Evolutionary conservation across 1,140 invertebrate genomes (phyloP).

Genomic region (Eurosta solidaginis): DNA sequence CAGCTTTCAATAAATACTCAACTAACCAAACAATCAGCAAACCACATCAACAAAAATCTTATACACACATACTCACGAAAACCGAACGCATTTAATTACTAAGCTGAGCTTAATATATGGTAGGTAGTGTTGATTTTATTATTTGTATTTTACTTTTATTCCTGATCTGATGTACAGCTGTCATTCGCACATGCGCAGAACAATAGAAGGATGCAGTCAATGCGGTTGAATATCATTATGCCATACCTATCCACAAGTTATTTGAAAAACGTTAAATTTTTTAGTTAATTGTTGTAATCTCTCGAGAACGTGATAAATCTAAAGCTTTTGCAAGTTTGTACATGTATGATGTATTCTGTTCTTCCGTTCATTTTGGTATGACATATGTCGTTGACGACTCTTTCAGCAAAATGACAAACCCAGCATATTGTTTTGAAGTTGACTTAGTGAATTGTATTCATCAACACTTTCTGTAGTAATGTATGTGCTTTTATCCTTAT

Average conservation of each 20-base stretch:
- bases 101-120: no score
- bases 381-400: background rate
- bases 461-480: no score
- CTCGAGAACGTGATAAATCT: background rate
- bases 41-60: no score
- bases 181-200: background rate
- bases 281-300: background rate
- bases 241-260: no score
- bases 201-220: background rate
- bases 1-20: background rate
- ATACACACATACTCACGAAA: no score
- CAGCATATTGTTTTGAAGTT: background rate
- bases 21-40: background rate
- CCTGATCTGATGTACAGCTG: background rate
- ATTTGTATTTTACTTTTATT: no score
- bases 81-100: no score
- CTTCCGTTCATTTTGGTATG: background rate
- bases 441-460: background rate
- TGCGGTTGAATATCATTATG: no score
- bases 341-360: background rate
- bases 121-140: no score
- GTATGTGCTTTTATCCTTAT: no score
- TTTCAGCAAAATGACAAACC: background rate
- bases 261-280: slow-evolving; percentile 4
- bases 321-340: background rate